These are phyloP conservation scores for Silurus asotus DNA, from an alignment of 2,113 vertebrate genomes.

Conservation along the genomic window DNA sequence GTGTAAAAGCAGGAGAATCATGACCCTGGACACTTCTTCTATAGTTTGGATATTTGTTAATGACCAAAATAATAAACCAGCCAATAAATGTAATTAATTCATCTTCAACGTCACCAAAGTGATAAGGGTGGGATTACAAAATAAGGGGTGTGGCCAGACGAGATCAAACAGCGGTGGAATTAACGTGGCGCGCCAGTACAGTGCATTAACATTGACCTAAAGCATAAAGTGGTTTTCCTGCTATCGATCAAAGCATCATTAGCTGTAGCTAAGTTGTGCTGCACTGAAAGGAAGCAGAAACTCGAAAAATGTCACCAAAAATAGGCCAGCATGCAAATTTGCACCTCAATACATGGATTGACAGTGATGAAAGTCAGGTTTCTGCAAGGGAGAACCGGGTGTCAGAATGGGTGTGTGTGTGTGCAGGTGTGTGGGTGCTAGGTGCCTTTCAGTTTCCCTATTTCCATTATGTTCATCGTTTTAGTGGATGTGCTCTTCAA, in stretches of 20 bases:
- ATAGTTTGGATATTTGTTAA: background rate
- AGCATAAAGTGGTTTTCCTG: background rate
- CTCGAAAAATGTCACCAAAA: background rate
- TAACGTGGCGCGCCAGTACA: background rate
- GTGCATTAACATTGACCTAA: background rate
- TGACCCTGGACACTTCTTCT: background rate
- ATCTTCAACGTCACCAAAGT: background rate
- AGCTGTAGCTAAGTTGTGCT: background rate
- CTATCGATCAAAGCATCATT: background rate
- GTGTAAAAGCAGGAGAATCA: background rate
- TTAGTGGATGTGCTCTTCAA: slow-evolving; percentile 53
- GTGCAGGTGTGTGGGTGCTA: background rate
- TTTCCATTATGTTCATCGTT: slow-evolving; percentile 51
- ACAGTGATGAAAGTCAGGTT: background rate
- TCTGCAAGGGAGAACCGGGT: background rate
- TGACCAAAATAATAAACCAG: background rate
- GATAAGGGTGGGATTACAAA: background rate
- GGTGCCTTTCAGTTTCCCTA: slow-evolving; percentile 42
- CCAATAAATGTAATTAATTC: background rate
- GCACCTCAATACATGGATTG: background rate
- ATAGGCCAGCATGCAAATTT: background rate
- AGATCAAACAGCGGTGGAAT: background rate
- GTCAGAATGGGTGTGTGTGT: background rate
- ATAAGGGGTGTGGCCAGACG: background rate
- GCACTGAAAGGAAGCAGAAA: background rate